Evolutionary conservation across 2,888 invertebrate species (phyloP).

Genomic region (Emmelina monodactyla): DNA sequence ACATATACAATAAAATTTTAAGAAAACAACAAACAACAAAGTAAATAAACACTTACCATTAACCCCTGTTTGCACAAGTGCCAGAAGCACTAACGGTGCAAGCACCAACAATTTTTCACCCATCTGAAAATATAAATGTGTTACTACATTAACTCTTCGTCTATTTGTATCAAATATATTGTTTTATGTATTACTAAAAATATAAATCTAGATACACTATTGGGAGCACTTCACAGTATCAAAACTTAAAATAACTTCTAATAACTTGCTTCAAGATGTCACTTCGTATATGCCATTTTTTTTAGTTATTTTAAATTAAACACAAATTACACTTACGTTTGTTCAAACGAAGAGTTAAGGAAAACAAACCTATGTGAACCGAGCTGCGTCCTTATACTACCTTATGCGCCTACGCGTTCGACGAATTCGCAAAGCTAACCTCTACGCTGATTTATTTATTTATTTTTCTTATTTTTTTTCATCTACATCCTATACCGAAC

Average conservation of each 20-base stretch:
- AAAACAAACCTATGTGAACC: constrained; percentile 32
- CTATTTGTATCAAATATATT: too few relatives aligned
- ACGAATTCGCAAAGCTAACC: constrained; percentile 15
- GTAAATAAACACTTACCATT: constrained; percentile 33
- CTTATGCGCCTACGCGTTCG: constrained; percentile 40
- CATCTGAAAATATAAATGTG: too few relatives aligned
- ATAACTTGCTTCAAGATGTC: too few relatives aligned
- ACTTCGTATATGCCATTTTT: too few relatives aligned
- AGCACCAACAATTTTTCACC: constrained; percentile 32
- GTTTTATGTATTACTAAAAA: too few relatives aligned
- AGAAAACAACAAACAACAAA: too few relatives aligned
- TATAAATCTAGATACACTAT: too few relatives aligned
- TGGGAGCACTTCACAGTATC: too few relatives aligned
- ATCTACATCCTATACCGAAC: not conserved
- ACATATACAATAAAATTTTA: too few relatives aligned
- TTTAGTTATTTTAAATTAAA: constrained; percentile 1
- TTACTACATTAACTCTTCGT: too few relatives aligned
- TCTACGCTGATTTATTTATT: constrained; percentile 9
- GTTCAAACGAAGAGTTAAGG: constrained; percentile 16
- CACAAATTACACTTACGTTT: not conserved
- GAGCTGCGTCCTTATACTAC: constrained; percentile 41
- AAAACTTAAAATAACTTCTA: too few relatives aligned
- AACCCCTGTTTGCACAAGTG: constrained; percentile 29
- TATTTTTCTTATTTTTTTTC: not conserved
- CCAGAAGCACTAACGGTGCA: constrained; percentile 47